phyloP scores from a whole-genome alignment of 2,888 invertebrate genomes.

The Apeira syringaria region DNA sequence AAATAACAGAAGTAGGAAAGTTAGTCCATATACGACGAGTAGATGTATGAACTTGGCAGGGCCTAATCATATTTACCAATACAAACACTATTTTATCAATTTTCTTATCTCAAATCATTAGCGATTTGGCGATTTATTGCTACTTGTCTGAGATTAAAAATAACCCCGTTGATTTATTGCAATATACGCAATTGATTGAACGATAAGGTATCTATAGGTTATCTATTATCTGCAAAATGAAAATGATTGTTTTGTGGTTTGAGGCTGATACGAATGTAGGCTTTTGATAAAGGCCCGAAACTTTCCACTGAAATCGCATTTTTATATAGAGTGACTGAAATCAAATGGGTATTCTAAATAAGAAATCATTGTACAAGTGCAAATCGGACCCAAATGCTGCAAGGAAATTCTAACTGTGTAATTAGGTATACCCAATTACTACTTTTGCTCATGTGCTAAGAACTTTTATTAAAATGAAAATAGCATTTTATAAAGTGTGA shows the following conservation, averaged over 20 bases:
- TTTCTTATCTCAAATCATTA: slow-evolving; percentile 1
- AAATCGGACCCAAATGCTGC: no score
- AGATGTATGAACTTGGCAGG: no score
- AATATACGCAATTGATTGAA: slow-evolving; percentile 7
- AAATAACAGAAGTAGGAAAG: no score
- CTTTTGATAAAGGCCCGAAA: not conserved
- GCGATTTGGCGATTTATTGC: slow-evolving; percentile 7
- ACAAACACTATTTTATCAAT: not conserved
- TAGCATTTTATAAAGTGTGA: no score
- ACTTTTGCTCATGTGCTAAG: no score
- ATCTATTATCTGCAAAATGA: not conserved
- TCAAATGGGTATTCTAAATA: no score
- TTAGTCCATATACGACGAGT: no score
- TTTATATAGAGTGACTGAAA: no score
- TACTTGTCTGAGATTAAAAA: slow-evolving; percentile 13
- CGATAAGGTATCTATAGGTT: slow-evolving; percentile 4
- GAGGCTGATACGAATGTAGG: not conserved
- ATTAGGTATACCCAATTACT: no score
- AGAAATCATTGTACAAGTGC: no score
- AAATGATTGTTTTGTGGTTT: not conserved
- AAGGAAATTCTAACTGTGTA: no score
- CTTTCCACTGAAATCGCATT: not conserved
- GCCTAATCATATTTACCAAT: slow-evolving; percentile 2
- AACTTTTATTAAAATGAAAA: no score
- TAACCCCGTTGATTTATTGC: slow-evolving; percentile 13